Base-by-base conservation (phyloP, 1,140 invertebrate genomes). In the Trichoplusia ni region DNA sequence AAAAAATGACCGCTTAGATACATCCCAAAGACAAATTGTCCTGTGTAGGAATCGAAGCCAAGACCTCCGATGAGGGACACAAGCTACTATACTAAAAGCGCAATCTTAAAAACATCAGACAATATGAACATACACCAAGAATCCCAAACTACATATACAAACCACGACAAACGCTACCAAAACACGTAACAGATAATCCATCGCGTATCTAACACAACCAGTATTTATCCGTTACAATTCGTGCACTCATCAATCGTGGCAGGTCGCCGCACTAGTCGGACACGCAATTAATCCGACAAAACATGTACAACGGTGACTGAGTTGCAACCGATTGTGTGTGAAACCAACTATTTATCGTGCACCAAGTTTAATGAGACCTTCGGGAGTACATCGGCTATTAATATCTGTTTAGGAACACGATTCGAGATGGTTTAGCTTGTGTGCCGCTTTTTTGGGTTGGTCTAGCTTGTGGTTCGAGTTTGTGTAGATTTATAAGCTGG, bases 341-440 rank as follows among this genome's bases (percentile, higher is more conserved):
- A 56, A 64, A 49, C 63, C 62, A 47, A 51, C 46, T 66, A 66
- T 66, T 66, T 66, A 66, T 66, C 64, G 64, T 14, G 25, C 42
- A 49, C 44, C 27, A 7, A 9, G 46, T 53, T 40, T 42, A 42
- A 58, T 42, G 33, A 38, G 53, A 40, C 35, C 53, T n/a, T 18
- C 29, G 53, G 23, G 53, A 29, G n/a, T n/a, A n/a, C 44, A 47
- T 47, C 19, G 11, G 44, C 23, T 18, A 40, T 40, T 29, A 58
- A 58, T 37, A 53, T 27, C n/a, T 23, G 13, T 58, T 42, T 42
- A 27, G 35, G n/a, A 47, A 8, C 5, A 19, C 18, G 53, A 58
- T 42, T 27, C 14, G 37, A 16, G 31, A 35, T 13, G 8, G 31
- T 29, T 42, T 33, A 49, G 46, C 14, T 11, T 5, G 5, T 27